Conservation (phyloP, 2,113 vertebrate genomes). For the Megaceryle maxima region DNA sequence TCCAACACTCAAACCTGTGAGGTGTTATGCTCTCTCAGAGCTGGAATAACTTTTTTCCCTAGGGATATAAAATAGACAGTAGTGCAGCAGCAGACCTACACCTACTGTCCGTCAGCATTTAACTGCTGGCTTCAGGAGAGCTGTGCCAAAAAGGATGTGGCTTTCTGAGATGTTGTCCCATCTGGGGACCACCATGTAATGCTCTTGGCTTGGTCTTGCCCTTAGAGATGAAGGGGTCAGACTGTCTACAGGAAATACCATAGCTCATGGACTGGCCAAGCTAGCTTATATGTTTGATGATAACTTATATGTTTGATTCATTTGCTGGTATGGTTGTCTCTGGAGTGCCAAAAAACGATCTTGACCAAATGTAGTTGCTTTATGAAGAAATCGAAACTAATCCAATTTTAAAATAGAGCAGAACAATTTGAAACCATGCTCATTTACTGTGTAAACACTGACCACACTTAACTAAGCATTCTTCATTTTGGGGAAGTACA, state of each 20-base stretch:
- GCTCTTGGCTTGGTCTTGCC: background rate
- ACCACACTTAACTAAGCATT: background rate
- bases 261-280: background rate
- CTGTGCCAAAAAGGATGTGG: background rate
- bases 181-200: background rate
- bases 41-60: background rate
- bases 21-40: background rate
- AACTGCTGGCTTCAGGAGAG: background rate
- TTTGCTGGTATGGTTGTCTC: background rate
- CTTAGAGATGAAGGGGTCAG: background rate
- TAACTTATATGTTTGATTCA: no score
- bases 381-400: background rate
- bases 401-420: background rate
- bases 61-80: background rate
- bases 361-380: background rate
- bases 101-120: background rate
- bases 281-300: background rate
- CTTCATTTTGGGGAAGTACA: background rate
- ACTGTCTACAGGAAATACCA: background rate
- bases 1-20: accelerated
- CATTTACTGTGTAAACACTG: constrained; percentile 7
- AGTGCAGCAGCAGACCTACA: background rate
- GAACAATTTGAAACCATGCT: background rate
- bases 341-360: background rate
- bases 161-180: background rate